Evolutionary conservation across 92 coral and sea anemone species (phyloP).

Genomic region (Muricea muricata): DNA sequence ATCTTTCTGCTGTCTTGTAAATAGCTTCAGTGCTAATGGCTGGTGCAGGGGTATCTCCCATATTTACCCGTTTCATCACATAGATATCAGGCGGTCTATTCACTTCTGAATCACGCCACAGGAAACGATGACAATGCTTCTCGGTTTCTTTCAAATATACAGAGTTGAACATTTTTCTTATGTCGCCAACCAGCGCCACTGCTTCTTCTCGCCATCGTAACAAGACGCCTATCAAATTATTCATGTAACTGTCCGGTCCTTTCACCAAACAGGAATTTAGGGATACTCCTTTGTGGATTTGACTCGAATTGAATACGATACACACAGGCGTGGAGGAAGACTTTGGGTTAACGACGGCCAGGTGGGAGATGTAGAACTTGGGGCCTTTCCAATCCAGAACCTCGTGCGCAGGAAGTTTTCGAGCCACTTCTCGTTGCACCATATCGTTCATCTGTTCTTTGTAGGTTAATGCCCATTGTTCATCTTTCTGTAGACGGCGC

Average conservation of each 20-base stretch:
- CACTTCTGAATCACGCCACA: conserved; percentile 37
- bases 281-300: conserved; percentile 28
- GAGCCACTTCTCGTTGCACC: conserved; percentile 50
- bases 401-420: conserved; percentile 52
- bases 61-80: conserved; percentile 57
- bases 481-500: conserved; percentile 62
- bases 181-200: conserved; percentile 16
- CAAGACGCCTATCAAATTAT: not conserved
- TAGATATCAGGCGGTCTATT: conserved; percentile 42
- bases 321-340: conserved; percentile 37
- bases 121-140: conserved; percentile 44
- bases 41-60: conserved; percentile 63
- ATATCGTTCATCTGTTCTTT: conserved; percentile 68
- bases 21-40: conserved; percentile 66
- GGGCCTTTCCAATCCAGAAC: conserved; percentile 57
- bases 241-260: conserved; percentile 22
- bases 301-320: conserved; percentile 46
- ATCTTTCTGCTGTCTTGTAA: conserved; percentile 58
- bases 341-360: conserved; percentile 69
- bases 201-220: conserved; percentile 15
- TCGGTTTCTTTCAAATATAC: conserved; percentile 44
- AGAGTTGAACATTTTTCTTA: conserved; percentile 54
- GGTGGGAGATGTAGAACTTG: conserved; percentile 61
- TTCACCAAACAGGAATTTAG: conserved; percentile 37
- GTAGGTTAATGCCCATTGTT: conserved; percentile 69